Conservation (phyloP, 2,888 invertebrate genomes). For the Euclidia mi region DNA sequence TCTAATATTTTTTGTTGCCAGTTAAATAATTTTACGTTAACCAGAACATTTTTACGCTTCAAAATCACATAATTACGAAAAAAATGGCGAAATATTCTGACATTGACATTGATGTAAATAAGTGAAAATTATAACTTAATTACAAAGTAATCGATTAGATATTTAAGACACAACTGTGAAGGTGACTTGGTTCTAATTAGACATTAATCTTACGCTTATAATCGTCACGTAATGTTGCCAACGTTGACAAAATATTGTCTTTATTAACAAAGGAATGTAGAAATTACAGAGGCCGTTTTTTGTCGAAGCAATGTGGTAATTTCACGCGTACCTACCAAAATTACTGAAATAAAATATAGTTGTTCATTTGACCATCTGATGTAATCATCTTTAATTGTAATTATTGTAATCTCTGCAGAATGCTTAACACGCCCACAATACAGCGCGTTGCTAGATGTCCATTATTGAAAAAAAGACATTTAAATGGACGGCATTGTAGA, state of each 20-base stretch:
- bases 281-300: constrained; percentile 3
- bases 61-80: constrained; percentile 33
- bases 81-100: constrained; percentile 40
- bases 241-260: background rate
- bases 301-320: background rate
- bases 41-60: constrained; percentile 39
- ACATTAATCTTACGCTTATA: constrained; percentile 4
- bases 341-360: background rate
- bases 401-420: no score
- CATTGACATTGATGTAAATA: constrained; percentile 52
- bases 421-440: no score
- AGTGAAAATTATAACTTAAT: constrained; percentile 46
- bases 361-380: background rate
- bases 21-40: constrained; percentile 50
- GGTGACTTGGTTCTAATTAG: constrained; percentile 29
- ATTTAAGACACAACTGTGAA: constrained; percentile 34
- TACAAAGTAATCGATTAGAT: constrained; percentile 38
- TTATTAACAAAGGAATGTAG: background rate
- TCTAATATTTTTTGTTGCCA: constrained; percentile 18
- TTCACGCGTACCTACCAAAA: constrained; percentile 1
- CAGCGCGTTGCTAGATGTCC: no score
- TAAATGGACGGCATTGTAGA: no score
- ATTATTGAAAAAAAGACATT: no score
- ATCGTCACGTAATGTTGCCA: constrained; percentile 26
- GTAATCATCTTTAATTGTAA: background rate